Base-by-base conservation (phyloP, 2,888 invertebrate species). In the Cynaeus angustus region DNA sequence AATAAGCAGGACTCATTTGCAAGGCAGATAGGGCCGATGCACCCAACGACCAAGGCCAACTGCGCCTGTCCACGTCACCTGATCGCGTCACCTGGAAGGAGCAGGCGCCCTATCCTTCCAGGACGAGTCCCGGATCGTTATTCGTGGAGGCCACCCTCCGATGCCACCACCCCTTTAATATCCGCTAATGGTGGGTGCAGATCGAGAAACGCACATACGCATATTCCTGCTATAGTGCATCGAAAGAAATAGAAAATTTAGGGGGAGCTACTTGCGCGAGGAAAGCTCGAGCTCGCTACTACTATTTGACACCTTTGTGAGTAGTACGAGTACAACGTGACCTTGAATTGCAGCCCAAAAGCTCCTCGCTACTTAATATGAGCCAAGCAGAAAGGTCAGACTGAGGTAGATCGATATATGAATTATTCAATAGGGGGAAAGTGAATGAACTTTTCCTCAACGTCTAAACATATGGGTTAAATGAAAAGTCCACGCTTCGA, bases 351-450 rank as follows among this genome's bases (percentile, higher is more conserved):
- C 72, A 37, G 75, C 76, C 74, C 72, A 77, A 79, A 79, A 80
- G 74, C 76, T 75, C 75, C 74, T 75, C 78, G 80, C 83, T 83
- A 82, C 83, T 84, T 84, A 85, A 85, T 84, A 84, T 84, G 83
- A 83, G 84, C 78, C 82, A 82, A 82, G 83, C 81, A 83, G 84
- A 83, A 85, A 84, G 84, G 84, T 85, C 85, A 84, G 84, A 85
- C 83, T 82, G 81, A 80, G 82, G 79, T 81, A 83, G 83, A 84
- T 85, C 85, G 84, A 85, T 85, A 84, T 83, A 85, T 85, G 84
- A 84, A 85, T 85, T 84, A 85, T 85, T 85, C 85, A 85, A 84
- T 84, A 84, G 84, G 83, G 81, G 83, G 85, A 84, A 84, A 85
- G 85, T 85, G 85, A 85, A 84, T 83, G 85, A 85, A 85, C 85